Base-by-base conservation (phyloP, 2,113 vertebrate species). In the Misgurnus mizolepis region DNA sequence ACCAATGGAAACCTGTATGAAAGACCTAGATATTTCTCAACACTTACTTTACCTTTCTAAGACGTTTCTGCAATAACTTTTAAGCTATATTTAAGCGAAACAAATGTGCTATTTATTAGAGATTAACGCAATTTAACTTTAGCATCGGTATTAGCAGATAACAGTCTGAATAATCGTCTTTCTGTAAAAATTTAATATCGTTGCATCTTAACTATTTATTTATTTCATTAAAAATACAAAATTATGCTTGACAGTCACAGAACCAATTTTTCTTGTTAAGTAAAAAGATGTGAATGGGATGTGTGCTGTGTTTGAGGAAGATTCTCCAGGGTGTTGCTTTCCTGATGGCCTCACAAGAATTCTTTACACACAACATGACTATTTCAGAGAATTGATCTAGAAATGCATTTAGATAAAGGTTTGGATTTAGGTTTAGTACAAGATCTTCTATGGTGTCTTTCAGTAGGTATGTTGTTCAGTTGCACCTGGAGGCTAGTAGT, bases 311-410 rank as follows among this genome's bases (percentile, higher is more conserved):
- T 78, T 56, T 47, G 53, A 64, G 70, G 62, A 87, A 4, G 14
- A 18, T 6, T 8, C 55, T 80, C 84, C 2, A 53, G 89, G 87
- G 89, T 89, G 86, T 84, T 2, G 86, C 87, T 87, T 87, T 80
- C 83, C 88, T 87, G 86, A 86, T 82, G 89, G 88, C 86, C 90
- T 90, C 87, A 85, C 88, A 90, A 90, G 83, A 91, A 90, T 91
- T 87, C 85, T 90, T 92, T 88, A 92, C 88, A 90, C 85, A 88
- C 84, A 89, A 68, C 65, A 89, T 90, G 81, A 91, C 91, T 92
- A 90, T 93, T 92, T 92, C 84, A 91, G 86, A 45, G 69, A 86
- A 87, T 8, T 84, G 88, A 89, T 90, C 85, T 90, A 86, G 85
- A 89, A 91, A 87, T 88, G 88, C 86, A 87, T 88, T 86, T 80